Evolutionary conservation across 2,797 vertebrate species (phyloP).

Genomic region (Anisognathus igniventris): DNA sequence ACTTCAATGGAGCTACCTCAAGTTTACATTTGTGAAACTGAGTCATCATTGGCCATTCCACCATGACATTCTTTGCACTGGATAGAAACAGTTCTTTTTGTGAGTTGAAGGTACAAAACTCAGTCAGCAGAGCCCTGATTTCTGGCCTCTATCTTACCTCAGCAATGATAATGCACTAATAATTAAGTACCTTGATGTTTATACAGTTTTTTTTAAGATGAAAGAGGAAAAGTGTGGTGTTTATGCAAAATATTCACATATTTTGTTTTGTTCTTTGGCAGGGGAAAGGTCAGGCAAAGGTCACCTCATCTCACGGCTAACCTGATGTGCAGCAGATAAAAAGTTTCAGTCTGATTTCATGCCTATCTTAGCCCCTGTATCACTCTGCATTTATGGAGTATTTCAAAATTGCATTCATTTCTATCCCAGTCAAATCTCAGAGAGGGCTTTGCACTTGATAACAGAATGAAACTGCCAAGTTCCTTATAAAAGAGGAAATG

Average conservation of each 20-base stretch:
- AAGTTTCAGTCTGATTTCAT: constrained; percentile 56
- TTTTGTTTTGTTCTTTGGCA: neutral
- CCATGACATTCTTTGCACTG: fast-evolving
- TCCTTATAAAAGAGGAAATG: constrained; percentile 45
- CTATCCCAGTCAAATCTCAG: constrained; percentile 8
- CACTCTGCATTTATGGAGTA: constrained; percentile 47
- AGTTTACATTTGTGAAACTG: neutral
- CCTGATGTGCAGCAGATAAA: constrained; percentile 23
- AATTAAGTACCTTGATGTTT: neutral
- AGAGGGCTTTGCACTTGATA: constrained; percentile 13
- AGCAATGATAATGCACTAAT: neutral
- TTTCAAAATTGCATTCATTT: constrained; percentile 49
- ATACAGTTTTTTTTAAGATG: neutral
- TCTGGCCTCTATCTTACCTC: neutral
- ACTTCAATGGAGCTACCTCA: neutral
- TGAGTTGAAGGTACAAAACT: neutral
- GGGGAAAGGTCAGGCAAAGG: neutral
- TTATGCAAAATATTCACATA: neutral
- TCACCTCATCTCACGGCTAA: neutral
- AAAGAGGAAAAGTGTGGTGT: neutral
- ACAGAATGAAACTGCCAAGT: constrained; percentile 20
- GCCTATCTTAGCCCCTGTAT: constrained; percentile 23
- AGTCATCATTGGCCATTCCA: neutral
- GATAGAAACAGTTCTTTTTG: neutral
- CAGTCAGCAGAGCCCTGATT: neutral